phyloP scores from a whole-genome alignment of 2,113 vertebrate species.

The Centropus bengalensis region DNA sequence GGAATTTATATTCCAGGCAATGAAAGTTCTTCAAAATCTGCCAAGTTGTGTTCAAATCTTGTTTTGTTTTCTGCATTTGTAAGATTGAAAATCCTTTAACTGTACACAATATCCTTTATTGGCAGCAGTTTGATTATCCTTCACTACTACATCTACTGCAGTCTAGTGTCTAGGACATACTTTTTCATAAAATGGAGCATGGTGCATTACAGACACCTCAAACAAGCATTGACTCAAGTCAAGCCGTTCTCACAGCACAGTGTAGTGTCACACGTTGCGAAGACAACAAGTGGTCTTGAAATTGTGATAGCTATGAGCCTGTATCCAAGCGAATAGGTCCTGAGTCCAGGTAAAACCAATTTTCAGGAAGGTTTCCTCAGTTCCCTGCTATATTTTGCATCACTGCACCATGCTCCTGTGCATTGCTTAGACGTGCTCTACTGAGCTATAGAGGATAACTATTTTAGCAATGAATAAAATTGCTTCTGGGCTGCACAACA shows the following conservation, averaged over 20 bases:
- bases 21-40: neutral
- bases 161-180: neutral
- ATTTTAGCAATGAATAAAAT: neutral
- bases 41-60: neutral
- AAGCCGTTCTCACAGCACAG: neutral
- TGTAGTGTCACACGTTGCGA: neutral
- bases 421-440: neutral
- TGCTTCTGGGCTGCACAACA: neutral
- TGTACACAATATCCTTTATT: neutral
- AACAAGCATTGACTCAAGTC: neutral
- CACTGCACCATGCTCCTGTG: neutral
- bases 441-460: neutral
- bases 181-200: neutral
- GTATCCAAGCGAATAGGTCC: neutral
- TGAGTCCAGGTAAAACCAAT: neutral
- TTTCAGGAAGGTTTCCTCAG: neutral
- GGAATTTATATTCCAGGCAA: neutral
- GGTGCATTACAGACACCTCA: neutral
- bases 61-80: neutral
- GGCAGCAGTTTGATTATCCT: neutral
- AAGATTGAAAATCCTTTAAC: neutral
- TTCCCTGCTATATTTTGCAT: neutral
- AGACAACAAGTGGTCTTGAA: neutral
- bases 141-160: neutral
- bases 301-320: neutral